phyloP scores from a whole-genome alignment of 92 coral and sea anemone species.

The Actinostola sp. region DNA sequence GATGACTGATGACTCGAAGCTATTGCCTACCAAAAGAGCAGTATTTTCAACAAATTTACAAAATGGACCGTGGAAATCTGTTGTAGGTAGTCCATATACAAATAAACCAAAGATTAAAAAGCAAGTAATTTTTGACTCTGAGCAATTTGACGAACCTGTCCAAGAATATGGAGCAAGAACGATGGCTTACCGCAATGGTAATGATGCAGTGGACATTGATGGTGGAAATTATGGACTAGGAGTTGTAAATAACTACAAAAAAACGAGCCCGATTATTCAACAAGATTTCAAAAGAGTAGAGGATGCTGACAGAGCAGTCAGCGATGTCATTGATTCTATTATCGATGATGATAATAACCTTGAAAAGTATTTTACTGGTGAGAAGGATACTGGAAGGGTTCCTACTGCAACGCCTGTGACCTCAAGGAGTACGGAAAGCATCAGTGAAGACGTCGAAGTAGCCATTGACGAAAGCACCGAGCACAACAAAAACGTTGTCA shows the following conservation, averaged over 20 bases:
- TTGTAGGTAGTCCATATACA: not conserved
- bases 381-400: not conserved
- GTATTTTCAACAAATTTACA: too few relatives aligned
- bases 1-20: too few relatives aligned
- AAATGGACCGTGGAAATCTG: not conserved
- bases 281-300: slow-evolving; percentile 22
- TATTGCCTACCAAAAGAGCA: too few relatives aligned
- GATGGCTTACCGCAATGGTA: not conserved
- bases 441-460: slow-evolving; percentile 22
- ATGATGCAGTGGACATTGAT: not conserved
- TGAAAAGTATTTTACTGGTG: slow-evolving; percentile 4
- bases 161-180: not conserved
- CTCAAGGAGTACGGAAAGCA: slow-evolving; percentile 1
- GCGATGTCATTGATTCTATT: slow-evolving; percentile 16
- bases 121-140: slow-evolving; percentile 12
- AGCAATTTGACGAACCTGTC: slow-evolving; percentile 16
- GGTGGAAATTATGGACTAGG: too few relatives aligned
- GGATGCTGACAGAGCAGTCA: slow-evolving; percentile 29
- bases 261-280: not conserved
- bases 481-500: not conserved
- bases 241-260: not conserved
- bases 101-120: slow-evolving; percentile 8
- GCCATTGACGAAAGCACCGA: slow-evolving; percentile 13
- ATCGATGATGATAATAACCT: slow-evolving; percentile 20
- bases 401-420: not conserved